Evolutionary conservation across 2,888 invertebrate species (phyloP).

Genomic region (Ochlodes sylvanus): DNA sequence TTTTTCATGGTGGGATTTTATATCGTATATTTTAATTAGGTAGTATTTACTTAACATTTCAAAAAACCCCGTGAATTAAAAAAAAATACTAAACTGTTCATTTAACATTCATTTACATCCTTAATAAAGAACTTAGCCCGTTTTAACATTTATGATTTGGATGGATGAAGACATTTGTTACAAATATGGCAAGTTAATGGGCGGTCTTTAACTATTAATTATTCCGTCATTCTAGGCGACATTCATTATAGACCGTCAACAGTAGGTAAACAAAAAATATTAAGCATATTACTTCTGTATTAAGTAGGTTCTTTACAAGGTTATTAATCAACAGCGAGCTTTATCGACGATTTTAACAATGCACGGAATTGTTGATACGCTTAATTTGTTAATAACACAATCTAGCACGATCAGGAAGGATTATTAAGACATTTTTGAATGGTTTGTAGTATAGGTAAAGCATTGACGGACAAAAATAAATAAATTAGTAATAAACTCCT

Average conservation of each 20-base stretch:
- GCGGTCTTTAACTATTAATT: slow-evolving; percentile 42
- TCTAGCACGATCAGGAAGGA: slow-evolving; percentile 1
- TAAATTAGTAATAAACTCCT: too few relatives aligned
- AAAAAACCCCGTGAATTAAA: too few relatives aligned
- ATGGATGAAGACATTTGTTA: slow-evolving; percentile 14
- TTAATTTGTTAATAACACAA: neutral
- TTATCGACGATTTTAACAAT: neutral
- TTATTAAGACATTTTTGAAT: neutral
- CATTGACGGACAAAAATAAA: too few relatives aligned
- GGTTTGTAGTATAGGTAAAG: neutral
- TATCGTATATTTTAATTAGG: too few relatives aligned
- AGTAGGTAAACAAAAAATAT: neutral
- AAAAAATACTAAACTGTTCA: neutral
- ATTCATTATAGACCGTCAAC: neutral
- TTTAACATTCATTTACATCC: neutral
- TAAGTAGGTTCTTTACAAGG: neutral
- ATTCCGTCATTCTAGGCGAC: slow-evolving; percentile 36
- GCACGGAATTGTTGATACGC: neutral
- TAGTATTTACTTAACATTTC: too few relatives aligned
- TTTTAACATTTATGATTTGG: neutral
- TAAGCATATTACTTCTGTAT: neutral
- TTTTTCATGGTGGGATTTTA: too few relatives aligned
- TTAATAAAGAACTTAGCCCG: neutral
- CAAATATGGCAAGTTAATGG: slow-evolving; percentile 29
- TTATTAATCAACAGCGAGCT: neutral